Base-by-base conservation (phyloP, 2,113 vertebrate genomes). In the Trogon melanurus region DNA sequence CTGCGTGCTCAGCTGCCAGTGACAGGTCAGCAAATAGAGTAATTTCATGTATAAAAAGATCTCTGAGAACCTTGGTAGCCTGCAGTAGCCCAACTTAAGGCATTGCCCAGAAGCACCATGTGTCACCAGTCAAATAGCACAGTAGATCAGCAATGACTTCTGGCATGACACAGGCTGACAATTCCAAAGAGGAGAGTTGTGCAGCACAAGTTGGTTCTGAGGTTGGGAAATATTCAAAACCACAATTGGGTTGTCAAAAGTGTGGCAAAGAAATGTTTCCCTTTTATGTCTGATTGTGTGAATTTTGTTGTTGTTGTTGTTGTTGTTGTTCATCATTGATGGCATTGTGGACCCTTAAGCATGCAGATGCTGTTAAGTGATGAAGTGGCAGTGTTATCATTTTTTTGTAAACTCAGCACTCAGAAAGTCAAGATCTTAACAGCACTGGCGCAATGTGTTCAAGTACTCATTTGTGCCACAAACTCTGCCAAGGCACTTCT, bases 1-100 rank as follows among this genome's bases (percentile, higher is more conserved):
- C 69, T 87, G 83, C 25, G 15, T 65, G 57, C 69, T 79, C 61
- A 80, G 14, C 73, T 73, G 78, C 48, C 38, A 0, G 0, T 72
- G 48, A 89, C 73, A 47, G 45, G 17, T 79, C 70, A 94, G 86
- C 65, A 93, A 95, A 94, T 74, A 30, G 82, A 92, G 70, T 78
- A 26, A 89, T 88, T 93, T 58, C 85, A 74, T 38, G 27, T 57
- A 10, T 36, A 48, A 61, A 84, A 89, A 27, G 41, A 56, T 70
- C 58, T 78, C 64, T 45, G n/a, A 93, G 73, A 72, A 54, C 11
- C 6, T 57, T 34, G 20, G 15, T 81, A 89, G 48, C 19, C 53
- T 93, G 38, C 61, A 76, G 53, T 45, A 71, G 32, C 36, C 29
- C 27, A 54, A 5, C 3, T 65, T 29, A 23, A 67, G n/a, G 45